Evolutionary conservation across 2,113 vertebrate genomes (phyloP), one percentile per base, ranked within the genome.

Genomic region (Brachypodius melanocephalos): DNA sequence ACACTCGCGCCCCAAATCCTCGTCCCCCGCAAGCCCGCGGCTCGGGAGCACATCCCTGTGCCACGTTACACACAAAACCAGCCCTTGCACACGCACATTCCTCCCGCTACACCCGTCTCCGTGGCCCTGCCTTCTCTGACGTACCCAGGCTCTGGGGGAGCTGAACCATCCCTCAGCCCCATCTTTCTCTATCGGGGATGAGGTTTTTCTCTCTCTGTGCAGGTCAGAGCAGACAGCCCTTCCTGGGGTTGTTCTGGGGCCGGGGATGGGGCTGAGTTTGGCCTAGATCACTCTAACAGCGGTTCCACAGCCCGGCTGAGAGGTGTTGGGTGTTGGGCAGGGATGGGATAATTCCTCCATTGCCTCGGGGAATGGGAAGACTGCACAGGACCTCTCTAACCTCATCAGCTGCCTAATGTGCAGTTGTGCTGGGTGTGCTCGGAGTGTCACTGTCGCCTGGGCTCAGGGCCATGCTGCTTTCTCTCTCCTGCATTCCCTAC

Each of bases 221-320:
- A 9, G 90, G 66, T 34, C 69, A 46, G 46, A 28, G 48, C 14
- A 38, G 3, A 48, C 15, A 76, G 14, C 13, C 21, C n/a, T 22
- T 17, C 9, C 61, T 25, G 46, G 9, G 16, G 1, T 6, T 65
- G 25, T 14, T 31, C 9, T 31, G 55, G 24, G 17, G 4, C 32
- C 34, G 2, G 49, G 45, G 48, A 12, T 3, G 40, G 48, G 18
- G 46, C 28, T 25, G 36, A 14, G 21, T 3, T 83, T 4, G 63
- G 62, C 59, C 21, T 9, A 1, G 29, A 4, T 6, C 0, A 0
- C 62, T 74, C 59, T 57, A 28, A 7, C 0, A 3, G 2, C 12
- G 14, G 0, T 29, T 40, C 17, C 42, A 24, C 43, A 28, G 8
- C 20, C 26, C 14, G 43, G 14, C 38, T 3, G 62, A 58, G 49